These are phyloP conservation scores for Plutella xylostella DNA, from an alignment of 2,888 invertebrate species.

Conservation along the genomic window DNA sequence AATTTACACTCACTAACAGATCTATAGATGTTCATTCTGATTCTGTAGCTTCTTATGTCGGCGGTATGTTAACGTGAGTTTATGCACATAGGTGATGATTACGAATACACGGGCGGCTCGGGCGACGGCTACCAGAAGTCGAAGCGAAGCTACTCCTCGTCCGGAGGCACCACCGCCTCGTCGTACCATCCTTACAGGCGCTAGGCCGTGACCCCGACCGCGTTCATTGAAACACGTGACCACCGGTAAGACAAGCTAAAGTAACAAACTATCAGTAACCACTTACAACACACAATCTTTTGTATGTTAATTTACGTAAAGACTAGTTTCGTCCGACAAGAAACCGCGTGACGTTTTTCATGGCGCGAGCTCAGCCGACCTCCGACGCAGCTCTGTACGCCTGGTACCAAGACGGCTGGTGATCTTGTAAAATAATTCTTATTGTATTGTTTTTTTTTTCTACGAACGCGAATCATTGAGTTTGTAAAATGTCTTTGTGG, in stretches of 20 bases:
- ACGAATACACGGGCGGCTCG: slow-evolving; percentile 61
- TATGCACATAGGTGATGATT: slow-evolving; percentile 48
- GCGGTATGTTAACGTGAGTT: not conserved
- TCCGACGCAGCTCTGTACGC: slow-evolving; percentile 1
- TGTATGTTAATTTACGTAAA: too few species aligned
- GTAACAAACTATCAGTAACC: too few species aligned
- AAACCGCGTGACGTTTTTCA: not conserved
- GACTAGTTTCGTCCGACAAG: too few species aligned
- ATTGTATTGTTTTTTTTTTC: slow-evolving; percentile 35
- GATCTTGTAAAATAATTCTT: slow-evolving; percentile 40
- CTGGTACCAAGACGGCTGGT: slow-evolving; percentile 6
- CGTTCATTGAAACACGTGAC: too few species aligned
- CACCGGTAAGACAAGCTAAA: too few species aligned
- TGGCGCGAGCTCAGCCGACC: not conserved
- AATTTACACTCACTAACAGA: too few species aligned
- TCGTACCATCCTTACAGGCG: slow-evolving; percentile 65
- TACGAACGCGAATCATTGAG: slow-evolving; percentile 59
- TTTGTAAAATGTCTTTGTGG: slow-evolving; percentile 50
- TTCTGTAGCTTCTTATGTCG: slow-evolving; percentile 9
- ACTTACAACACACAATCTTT: too few species aligned
- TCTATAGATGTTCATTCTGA: too few species aligned
- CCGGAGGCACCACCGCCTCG: slow-evolving; percentile 44
- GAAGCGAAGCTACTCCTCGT: slow-evolving; percentile 50
- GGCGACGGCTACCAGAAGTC: slow-evolving; percentile 61
- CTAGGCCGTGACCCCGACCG: too few species aligned